A percentile compares a stretch with the other conserved stretches of the same genome.
Conservation (phyloP, 2,888 invertebrate genomes). For the Caradrina clavipalpis region DNA sequence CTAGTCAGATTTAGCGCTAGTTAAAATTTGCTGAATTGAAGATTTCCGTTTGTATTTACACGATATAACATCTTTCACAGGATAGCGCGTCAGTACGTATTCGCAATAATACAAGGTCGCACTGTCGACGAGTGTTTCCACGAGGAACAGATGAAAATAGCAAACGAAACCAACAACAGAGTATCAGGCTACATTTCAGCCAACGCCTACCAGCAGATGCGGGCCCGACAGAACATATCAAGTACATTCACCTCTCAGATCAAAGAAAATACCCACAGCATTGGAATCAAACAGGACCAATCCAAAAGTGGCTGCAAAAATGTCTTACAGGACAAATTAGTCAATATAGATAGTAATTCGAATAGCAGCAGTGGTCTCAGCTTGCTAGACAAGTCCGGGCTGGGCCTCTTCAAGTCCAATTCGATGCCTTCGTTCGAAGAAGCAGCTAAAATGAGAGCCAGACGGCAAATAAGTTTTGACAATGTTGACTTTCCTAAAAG, state of each 20-base stretch:
- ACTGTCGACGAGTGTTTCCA: conserved; percentile 92
- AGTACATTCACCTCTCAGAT: conserved; percentile 78
- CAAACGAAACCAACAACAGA: conserved; percentile 77
- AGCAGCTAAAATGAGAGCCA: conserved; percentile 88
- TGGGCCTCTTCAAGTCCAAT: conserved; percentile 82
- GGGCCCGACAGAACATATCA: conserved; percentile 70
- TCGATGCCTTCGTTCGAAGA: conserved; percentile 88
- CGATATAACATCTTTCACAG: conserved; percentile 74
- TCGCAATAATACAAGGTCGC: conserved; percentile 92
- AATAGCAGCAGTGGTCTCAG: conserved; percentile 81
- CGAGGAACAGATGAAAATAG: conserved; percentile 82
- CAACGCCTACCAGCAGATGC: conserved; percentile 82
- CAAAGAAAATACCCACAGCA: conserved; percentile 84
- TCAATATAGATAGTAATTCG: conserved; percentile 85
- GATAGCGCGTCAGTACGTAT: conserved; percentile 92
- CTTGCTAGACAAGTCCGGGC: conserved; percentile 76
- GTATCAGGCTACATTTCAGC: conserved; percentile 90
- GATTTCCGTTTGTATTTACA: conserved; percentile 10
- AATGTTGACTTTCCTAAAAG: conserved; percentile 88
- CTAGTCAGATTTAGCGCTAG: too few relatives aligned
- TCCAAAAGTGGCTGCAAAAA: conserved; percentile 82
- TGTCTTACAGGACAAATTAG: conserved; percentile 86
- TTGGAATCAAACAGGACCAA: conserved; percentile 75
- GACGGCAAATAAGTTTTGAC: conserved; percentile 92
- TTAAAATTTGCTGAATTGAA: neutral